Base-by-base conservation (phyloP, 2,888 invertebrate species). In the Mycalesis mineus region DNA sequence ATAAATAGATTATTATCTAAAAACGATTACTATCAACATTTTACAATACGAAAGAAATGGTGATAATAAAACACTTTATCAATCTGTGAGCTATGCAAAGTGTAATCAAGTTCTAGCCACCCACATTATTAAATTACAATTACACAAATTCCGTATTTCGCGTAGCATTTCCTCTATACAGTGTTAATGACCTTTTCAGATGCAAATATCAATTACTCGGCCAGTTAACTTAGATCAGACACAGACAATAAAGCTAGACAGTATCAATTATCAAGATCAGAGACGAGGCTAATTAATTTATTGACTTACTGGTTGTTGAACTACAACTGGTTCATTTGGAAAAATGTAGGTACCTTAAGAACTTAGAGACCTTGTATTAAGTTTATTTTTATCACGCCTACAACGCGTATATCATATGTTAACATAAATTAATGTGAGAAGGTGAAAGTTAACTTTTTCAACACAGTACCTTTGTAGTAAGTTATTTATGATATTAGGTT, bases 381-480 rank as follows among this genome's bases (percentile, higher is more conserved):
- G 29, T 44, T 56, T 15, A 33, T 17, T 44, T 47, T 28, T 33
- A 39, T 36, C 41, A 53, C 36, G 51, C 42, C 47, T 37, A 51
- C 40, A 60, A 54, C 17, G 6, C 13, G 31, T 63, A 65, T 61
- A 55, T 61, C 57, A 62, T 55, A 45, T 49, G 33, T 37, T 61
- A 58, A 56, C 45, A 55, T 36, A 52, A 58, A 60, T 72, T 71
- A 68, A 72, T 71, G 51, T 63, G 52, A 37, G 44, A 54, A 69
- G 71, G 75, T 73, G 74, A 80, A 72, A 80, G 80, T 70, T 75
- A 70, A 68, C 36, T 65, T 68, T 72, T 68, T 72, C 62, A 61
- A 68, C 58, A 63, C 14, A 13, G 33, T 45, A 36, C 67, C 68
- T 70, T 75, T 71, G 63, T 69, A 60, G 61, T 63, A 60, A 61